These are phyloP conservation scores for Blastomussa wellsi DNA, from an alignment of 92 coral and sea anemone species.

Conservation along the genomic window DNA sequence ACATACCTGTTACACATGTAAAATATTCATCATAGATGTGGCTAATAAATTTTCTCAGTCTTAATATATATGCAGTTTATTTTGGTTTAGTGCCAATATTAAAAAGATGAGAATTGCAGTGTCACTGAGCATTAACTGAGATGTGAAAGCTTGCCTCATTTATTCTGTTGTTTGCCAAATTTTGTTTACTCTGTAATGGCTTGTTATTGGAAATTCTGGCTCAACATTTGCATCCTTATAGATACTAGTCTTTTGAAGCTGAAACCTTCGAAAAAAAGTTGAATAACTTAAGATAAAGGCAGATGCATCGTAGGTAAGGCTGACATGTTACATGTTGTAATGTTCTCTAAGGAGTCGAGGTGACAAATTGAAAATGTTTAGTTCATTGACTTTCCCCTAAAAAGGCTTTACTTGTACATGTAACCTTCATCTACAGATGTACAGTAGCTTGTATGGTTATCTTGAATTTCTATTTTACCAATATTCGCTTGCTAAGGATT, in stretches of 20 bases:
- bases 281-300: background rate
- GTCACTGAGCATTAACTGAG: background rate
- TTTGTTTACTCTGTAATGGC: background rate
- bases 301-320: background rate
- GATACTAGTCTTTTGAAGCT: background rate
- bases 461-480: background rate
- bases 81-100: slow-evolving; percentile 22
- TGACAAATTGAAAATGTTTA: background rate
- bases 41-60: background rate
- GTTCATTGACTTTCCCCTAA: background rate
- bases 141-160: slow-evolving; percentile 1
- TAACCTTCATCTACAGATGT: background rate
- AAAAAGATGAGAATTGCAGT: background rate
- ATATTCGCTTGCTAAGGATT: background rate
- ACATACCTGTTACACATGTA: no score
- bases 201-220: background rate
- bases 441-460: background rate
- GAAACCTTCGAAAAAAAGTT: background rate
- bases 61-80: background rate
- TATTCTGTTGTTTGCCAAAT: background rate
- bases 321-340: background rate
- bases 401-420: background rate
- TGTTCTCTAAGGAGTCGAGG: background rate
- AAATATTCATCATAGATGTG: background rate
- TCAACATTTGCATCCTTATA: slow-evolving; percentile 6